Conservation (phyloP, 2,113 vertebrate genomes). For the Phaethon lepturus region DNA sequence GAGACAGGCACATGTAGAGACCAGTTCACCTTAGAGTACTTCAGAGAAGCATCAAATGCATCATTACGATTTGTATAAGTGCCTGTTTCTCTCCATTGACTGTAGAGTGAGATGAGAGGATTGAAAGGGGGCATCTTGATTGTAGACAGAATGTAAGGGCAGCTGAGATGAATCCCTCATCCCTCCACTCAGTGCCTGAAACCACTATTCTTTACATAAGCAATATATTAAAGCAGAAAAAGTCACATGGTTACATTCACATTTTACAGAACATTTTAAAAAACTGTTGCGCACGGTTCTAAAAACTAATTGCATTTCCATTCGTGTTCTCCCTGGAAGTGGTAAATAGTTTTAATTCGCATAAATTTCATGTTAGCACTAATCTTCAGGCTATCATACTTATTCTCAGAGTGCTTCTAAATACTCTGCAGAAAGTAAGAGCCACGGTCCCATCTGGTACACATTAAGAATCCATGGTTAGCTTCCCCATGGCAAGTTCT, state of each 20-base stretch:
- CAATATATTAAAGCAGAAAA: not conserved
- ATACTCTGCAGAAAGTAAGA: not conserved
- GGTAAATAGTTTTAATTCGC: not conserved
- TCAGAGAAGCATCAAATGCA: not conserved
- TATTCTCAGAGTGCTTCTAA: constrained; percentile 1
- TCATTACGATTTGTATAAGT: not conserved
- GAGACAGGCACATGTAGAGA: not conserved
- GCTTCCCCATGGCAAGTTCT: constrained; percentile 14
- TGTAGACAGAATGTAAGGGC: not conserved
- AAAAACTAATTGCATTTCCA: not conserved
- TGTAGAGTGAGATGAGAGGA: not conserved
- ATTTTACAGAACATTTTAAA: not conserved
- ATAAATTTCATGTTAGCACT: not conserved
- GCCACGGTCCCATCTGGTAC: constrained; percentile 17
- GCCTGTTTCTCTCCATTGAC: not conserved
- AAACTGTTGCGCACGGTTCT: not conserved
- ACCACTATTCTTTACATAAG: not conserved
- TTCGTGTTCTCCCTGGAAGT: not conserved
- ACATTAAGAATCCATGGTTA: constrained; percentile 19
- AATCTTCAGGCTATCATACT: not conserved
- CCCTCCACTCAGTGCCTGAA: not conserved
- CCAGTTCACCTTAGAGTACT: not conserved
- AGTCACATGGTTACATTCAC: not conserved
- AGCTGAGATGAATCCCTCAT: not conserved
- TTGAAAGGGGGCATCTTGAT: not conserved